Percentiles rank a stretch among this genome's conserved stretches.
Evolutionary conservation across 2,797 vertebrate species (phyloP).

Genomic region (Manis crassicaudata): DNA sequence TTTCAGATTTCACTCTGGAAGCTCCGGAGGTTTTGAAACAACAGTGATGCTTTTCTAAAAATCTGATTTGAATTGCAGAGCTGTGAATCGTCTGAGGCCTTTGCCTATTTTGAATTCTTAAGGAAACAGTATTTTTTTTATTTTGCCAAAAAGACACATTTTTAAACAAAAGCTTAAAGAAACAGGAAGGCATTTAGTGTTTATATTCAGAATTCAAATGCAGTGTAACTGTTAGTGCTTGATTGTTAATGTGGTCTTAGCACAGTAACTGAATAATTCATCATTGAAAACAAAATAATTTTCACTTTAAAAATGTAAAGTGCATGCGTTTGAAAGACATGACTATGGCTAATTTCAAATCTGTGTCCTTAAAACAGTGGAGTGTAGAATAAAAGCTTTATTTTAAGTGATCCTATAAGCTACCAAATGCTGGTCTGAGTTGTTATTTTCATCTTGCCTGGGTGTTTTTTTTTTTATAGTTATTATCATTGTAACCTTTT

Average conservation of each 20-base stretch:
- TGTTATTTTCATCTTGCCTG: not conserved
- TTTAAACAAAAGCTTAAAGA: constrained; percentile 4
- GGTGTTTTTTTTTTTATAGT: not conserved
- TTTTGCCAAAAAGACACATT: not conserved
- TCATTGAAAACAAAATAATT: not conserved
- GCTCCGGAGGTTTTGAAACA: not conserved
- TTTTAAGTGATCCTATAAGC: not conserved
- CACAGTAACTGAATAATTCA: constrained; percentile 43
- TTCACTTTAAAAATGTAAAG: constrained; percentile 49
- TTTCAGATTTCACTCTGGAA: not conserved
- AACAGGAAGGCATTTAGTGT: not conserved
- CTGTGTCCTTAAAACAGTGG: not conserved
- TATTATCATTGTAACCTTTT: not conserved
- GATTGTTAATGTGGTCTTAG: not conserved
- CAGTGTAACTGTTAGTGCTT: not conserved
- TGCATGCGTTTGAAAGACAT: not conserved
- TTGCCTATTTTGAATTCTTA: not conserved
- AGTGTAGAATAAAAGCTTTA: not conserved
- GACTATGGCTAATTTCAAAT: constrained; percentile 1
- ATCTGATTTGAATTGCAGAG: not conserved
- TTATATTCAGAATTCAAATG: not conserved
- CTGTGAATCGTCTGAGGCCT: not conserved
- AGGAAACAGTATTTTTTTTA: not conserved
- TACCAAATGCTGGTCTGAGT: not conserved
- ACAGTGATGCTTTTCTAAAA: not conserved